These are phyloP conservation scores for Poecilia picta DNA, from an alignment of 2,797 vertebrate genomes.

Conservation along the genomic window DNA sequence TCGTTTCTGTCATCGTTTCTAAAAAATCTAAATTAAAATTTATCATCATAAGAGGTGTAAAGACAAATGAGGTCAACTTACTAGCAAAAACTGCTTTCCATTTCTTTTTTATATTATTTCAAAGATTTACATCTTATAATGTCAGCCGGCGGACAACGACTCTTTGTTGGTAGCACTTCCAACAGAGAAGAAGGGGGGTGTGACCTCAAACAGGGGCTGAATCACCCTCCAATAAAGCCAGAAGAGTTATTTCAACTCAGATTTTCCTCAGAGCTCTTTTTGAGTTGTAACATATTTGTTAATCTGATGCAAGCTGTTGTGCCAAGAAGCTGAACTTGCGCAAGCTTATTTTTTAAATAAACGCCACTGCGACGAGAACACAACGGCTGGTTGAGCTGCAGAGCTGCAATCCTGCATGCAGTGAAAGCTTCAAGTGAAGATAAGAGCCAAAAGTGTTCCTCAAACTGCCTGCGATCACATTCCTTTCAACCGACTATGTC, in stretches of 20 bases:
- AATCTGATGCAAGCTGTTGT: background rate
- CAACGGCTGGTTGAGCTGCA: background rate
- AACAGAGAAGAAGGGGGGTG: background rate
- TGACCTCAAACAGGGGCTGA: constrained; percentile 22
- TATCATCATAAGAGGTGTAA: background rate
- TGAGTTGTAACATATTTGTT: background rate
- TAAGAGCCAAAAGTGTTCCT: background rate
- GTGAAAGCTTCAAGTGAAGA: background rate
- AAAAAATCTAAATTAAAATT: too few species aligned
- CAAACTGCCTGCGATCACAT: constrained; percentile 12
- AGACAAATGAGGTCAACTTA: background rate
- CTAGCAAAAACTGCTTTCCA: background rate
- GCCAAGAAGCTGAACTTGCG: background rate
- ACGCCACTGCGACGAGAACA: background rate
- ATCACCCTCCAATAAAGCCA: constrained; percentile 11
- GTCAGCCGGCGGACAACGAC: background rate
- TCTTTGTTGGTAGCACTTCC: constrained; percentile 9
- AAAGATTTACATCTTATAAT: background rate
- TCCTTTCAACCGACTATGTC: background rate
- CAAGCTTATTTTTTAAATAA: background rate
- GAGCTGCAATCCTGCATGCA: background rate
- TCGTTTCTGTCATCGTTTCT: background rate
- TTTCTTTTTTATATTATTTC: background rate
- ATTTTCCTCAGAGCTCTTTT: background rate
- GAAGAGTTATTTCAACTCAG: background rate